Evolutionary conservation across 2,113 vertebrate species (phyloP).

Genomic region (Ictalurus punctatus): DNA sequence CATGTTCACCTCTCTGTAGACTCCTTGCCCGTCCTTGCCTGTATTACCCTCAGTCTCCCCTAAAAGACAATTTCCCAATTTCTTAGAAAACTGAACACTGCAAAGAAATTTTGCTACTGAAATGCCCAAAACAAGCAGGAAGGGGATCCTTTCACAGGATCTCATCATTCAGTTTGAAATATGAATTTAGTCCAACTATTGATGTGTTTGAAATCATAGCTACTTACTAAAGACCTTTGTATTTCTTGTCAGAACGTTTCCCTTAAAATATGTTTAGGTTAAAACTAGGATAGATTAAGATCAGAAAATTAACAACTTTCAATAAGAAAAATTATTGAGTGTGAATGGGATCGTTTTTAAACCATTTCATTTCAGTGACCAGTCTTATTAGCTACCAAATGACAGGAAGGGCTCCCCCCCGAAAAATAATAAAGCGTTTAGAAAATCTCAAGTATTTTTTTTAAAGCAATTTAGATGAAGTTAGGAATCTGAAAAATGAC

Average conservation of each 20-base stretch:
- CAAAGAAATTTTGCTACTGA: background rate
- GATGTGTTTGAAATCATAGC: background rate
- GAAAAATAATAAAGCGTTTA: background rate
- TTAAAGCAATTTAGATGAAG: background rate
- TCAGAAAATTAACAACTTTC: background rate
- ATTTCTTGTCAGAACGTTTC: background rate
- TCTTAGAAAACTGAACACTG: background rate
- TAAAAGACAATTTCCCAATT: constrained; percentile 44
- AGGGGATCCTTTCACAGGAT: background rate
- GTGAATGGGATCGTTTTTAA: background rate
- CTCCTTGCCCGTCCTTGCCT: constrained; percentile 66
- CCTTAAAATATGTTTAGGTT: background rate
- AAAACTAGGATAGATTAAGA: background rate
- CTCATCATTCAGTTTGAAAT: background rate
- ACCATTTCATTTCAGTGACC: background rate
- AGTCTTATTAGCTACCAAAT: background rate
- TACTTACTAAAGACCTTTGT: background rate
- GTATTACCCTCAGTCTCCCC: constrained; percentile 81
- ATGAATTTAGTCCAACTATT: background rate
- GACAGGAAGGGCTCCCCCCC: background rate
- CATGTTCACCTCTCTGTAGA: constrained; percentile 65
- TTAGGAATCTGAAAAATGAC: background rate
- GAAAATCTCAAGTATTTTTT: background rate
- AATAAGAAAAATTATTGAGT: background rate
- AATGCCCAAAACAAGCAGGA: background rate